Evolutionary conservation across 2,797 vertebrate genomes (phyloP), one percentile per base, ranked within the genome.

Genomic region (Ispidina lecontei): DNA sequence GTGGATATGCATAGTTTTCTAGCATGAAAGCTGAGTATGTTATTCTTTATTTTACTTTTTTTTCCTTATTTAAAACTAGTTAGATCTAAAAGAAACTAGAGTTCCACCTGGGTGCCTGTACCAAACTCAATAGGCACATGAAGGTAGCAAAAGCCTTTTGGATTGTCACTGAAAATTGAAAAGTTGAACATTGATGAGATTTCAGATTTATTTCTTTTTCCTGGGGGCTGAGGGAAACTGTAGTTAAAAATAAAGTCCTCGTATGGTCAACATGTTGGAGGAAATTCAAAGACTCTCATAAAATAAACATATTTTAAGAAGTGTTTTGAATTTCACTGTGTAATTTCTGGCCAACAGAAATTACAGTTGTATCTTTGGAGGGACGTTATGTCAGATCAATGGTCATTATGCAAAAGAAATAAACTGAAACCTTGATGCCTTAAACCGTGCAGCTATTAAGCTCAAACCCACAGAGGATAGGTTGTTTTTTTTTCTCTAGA

Each of bases 291-390:
- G 94, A 89, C 94, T 96, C 96, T 97, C 95, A 95, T 97, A 96
- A 98, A 97, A 97, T 97, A 98, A 98, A 98, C 97, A 97, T 96
- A 96, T 97, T 97, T 97, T 97, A 95, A 97, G 97, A 98, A 97
- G 93, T 96, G 97, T 97, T 98, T 98, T 97, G 96, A 97, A 96
- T 97, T 97, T 98, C 96, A 81, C 91, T 90, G 81, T 95, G 87
- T 96, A 97, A 97, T 97, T 97, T 95, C 96, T 92, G 95, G 95
- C 97, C 96, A 97, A 93, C 96, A 98, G 96, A 97, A 98, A 97
- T 97, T 96, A 91, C 93, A 93, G 96, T 97, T 95, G 95, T 97
- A 91, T 96, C 97, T 98, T 97, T 94, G 96, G 97, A 96, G 96
- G 95, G 96, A 90, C 84, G 4, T 91, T 92, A 76, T 96, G 95